Evolutionary conservation across 1,140 invertebrate species (phyloP), one percentile per base, ranked within the genome.

Genomic region (Zaprionus ornatus): DNA sequence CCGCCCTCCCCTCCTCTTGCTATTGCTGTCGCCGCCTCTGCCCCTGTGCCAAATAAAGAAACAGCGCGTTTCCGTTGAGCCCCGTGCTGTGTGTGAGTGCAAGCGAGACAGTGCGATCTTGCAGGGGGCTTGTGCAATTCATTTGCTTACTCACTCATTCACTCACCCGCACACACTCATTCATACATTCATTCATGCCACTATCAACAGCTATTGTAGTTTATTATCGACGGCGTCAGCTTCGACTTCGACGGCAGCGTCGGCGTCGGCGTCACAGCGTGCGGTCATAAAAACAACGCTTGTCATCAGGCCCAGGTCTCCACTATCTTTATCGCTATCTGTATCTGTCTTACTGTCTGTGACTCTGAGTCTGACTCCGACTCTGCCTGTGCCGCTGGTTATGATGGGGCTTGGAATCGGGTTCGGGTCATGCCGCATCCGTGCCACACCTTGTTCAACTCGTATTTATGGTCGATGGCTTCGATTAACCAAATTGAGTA

Each of bases 401-500:
- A 4, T 40, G 32, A 3, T 4, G 37, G 37, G 37, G 17, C 21
- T 25, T 54, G 50, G 50, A 10, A 25, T 25, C 52, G 48, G 61
- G 50, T 35, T 40, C 3, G 29, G 27, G 52, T 19, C 48, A 50
- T 25, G 23, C 37, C 25, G 17, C 45, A 54, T 61, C 61, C 74
- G 29, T 70, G 79, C 67, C 83, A 82, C 82, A 86, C 83, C 82
- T 86, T 81, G 27, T 42, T 60, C 35, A 56, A 77, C 48, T 42
- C 50, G 35, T 78, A 71, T 79, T 85, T 75, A 78, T 70, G 52
- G 62, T 48, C 59, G 60, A 71, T 62, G 62, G 37, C 66, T 72
- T 86, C 82, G 82, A 76, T 86, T 86, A 86, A 80, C 83, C 67
- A 86, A 86, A 86, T 86, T 86, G 82, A 60, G 74, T 70, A 64